Evolutionary conservation across 2,888 invertebrate genomes (phyloP), one percentile per base, ranked within the genome.

Genomic region (Frankliniella intonsa): DNA sequence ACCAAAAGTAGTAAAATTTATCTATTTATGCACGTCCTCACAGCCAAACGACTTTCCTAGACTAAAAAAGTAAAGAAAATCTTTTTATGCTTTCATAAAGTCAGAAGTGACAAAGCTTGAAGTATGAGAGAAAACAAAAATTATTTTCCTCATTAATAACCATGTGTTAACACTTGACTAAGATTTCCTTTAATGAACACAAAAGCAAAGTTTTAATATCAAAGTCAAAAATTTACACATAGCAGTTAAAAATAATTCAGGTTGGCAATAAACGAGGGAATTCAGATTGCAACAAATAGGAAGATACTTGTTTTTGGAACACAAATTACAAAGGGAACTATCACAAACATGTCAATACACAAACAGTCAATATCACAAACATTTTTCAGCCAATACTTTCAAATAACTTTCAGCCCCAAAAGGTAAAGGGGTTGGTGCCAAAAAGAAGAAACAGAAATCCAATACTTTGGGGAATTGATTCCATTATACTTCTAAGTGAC

Each of bases 321-420:
- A 76, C 69, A 76, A 25, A 76, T 76, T 22, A 76, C 25, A 76
- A 76, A 22, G 25, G 69, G 25, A 76, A 76, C 25, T 76, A 69
- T 69, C 69, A 76, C 69, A 76, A 25, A 76, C 25, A 76, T 25
- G 25, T 25, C 25, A 25, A 25, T 25, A 76, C 69, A 76, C 69
- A 25, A 22, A 76, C 22, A 76, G n/a, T 76, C 69, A 76, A 76
- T 76, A 76, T 76, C 69, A 76, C 69, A 76, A 76, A 76, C 69
- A 76, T 22, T 22, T 76, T 76, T 76, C 12, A 14, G 17, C 55
- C 62, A 62, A 62, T 62, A 62, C 14, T n/a, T 62, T 14, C 17
- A 38, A 38, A 38, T 38, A 38, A 38, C 38, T 38, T 38, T 2
- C 5, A 2, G 38, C 38, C 38, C 38, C 38, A 38, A 38, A 38